phyloP scores from a whole-genome alignment of 2,113 vertebrate genomes.

The Caretta caretta region DNA sequence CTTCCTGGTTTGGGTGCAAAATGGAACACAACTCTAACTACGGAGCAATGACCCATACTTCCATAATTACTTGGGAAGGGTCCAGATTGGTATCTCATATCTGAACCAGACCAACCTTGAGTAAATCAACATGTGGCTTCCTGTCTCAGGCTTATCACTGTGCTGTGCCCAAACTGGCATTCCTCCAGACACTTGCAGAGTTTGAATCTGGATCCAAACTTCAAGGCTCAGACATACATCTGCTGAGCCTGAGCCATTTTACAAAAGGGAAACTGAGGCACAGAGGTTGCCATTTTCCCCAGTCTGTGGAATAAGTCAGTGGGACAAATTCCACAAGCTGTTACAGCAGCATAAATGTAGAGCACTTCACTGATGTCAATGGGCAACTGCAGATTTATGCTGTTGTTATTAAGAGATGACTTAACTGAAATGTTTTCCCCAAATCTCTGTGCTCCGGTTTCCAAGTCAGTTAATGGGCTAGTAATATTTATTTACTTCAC shows the following conservation, averaged over 20 bases:
- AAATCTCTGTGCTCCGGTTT: neutral
- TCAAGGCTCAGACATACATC: neutral
- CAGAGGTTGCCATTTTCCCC: neutral
- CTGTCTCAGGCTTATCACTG: neutral
- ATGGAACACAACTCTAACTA: neutral
- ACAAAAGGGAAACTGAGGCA: neutral
- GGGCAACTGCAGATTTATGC: conserved; percentile 53
- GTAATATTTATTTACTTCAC: neutral
- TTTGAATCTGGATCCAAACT: neutral
- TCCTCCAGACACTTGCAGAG: neutral
- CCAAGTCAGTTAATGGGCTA: neutral
- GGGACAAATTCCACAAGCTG: conserved; percentile 22
- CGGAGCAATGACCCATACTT: neutral
- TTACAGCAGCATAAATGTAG: conserved; percentile 42
- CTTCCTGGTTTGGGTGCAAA: neutral
- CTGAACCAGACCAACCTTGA: neutral
- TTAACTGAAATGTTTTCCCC: conserved; percentile 43
- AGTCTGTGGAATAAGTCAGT: conserved; percentile 39
- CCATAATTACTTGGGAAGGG: neutral
- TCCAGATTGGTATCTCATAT: neutral
- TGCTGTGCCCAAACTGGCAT: neutral
- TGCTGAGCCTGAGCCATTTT: neutral
- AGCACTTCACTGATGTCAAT: conserved; percentile 38
- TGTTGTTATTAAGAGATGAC: conserved; percentile 43
- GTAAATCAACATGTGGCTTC: neutral